Percentiles rank a stretch among this genome's conserved stretches.
Evolutionary conservation across 2,113 vertebrate genomes (phyloP).

Genomic region (Deroptyus accipitrinus): DNA sequence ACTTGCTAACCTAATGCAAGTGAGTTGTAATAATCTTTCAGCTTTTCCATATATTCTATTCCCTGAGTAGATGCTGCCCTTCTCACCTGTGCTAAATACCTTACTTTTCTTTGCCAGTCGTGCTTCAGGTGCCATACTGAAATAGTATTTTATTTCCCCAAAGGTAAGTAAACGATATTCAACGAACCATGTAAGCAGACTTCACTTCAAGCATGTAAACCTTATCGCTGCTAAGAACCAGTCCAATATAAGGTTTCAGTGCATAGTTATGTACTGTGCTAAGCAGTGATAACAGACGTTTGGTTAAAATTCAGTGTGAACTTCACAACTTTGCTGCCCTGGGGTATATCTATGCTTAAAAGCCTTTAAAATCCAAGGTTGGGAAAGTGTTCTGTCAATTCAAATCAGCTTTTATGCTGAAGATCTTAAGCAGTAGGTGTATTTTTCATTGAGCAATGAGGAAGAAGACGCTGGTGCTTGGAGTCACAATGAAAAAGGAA

Average conservation of each 20-base stretch:
- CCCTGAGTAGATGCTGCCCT: not conserved
- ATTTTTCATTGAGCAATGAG: not conserved
- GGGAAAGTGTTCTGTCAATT: not conserved
- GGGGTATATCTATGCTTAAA: not conserved
- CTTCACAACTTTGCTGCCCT: not conserved
- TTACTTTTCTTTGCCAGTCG: not conserved
- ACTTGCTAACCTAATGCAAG: not conserved
- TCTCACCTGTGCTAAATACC: not conserved
- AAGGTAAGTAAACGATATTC: not conserved
- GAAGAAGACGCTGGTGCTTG: not conserved
- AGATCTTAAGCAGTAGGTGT: not conserved
- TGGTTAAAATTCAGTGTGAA: not conserved
- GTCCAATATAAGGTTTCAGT: not conserved
- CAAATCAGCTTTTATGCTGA: not conserved
- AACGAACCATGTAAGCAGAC: not conserved
- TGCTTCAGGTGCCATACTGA: not conserved
- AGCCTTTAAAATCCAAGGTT: not conserved
- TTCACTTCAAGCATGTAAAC: not conserved
- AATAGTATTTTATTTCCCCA: not conserved
- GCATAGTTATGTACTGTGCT: constrained; percentile 10
- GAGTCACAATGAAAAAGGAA: not conserved
- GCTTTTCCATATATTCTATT: not conserved
- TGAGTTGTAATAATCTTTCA: not conserved
- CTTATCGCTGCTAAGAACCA: not conserved
- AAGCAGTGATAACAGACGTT: not conserved